Percentiles rank a stretch among this genome's conserved stretches.
phyloP scores from a whole-genome alignment of 92 coral and sea anemone species.

The Parazoanthus swiftii region DNA sequence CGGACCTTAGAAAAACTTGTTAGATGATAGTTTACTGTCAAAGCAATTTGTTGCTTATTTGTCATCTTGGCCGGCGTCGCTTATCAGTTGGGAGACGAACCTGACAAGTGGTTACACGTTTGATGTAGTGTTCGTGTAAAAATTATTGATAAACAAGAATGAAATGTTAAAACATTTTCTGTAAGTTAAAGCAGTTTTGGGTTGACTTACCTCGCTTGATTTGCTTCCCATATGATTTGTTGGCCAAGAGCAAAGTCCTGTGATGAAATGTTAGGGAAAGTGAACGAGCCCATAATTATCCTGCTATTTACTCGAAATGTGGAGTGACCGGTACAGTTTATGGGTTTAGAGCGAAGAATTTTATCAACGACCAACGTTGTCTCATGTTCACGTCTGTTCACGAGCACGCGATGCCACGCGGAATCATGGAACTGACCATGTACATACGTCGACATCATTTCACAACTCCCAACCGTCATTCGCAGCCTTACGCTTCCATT shows the following conservation, averaged over 20 bases:
- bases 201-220: slow-evolving; percentile 5
- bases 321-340: slow-evolving; percentile 23
- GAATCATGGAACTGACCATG: slow-evolving; percentile 26
- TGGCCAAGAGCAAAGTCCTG: slow-evolving; percentile 32
- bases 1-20: not conserved
- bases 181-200: too few relatives aligned
- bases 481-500: slow-evolving; percentile 43
- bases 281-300: slow-evolving; percentile 18
- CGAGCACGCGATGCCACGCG: slow-evolving; percentile 25
- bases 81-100: not conserved
- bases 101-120: not conserved
- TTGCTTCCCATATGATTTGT: slow-evolving; percentile 14
- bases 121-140: not conserved
- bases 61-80: not conserved
- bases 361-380: slow-evolving; percentile 14
- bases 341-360: slow-evolving; percentile 23
- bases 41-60: too few relatives aligned
- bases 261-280: slow-evolving; percentile 37
- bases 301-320: slow-evolving; percentile 18
- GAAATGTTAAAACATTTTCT: not conserved
- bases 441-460: slow-evolving; percentile 17
- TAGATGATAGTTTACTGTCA: not conserved
- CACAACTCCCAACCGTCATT: slow-evolving; percentile 24
- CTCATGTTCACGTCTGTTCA: not conserved
- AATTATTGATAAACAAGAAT: not conserved